Conservation (phyloP, 2,888 invertebrate species). For the Boloria selene region DNA sequence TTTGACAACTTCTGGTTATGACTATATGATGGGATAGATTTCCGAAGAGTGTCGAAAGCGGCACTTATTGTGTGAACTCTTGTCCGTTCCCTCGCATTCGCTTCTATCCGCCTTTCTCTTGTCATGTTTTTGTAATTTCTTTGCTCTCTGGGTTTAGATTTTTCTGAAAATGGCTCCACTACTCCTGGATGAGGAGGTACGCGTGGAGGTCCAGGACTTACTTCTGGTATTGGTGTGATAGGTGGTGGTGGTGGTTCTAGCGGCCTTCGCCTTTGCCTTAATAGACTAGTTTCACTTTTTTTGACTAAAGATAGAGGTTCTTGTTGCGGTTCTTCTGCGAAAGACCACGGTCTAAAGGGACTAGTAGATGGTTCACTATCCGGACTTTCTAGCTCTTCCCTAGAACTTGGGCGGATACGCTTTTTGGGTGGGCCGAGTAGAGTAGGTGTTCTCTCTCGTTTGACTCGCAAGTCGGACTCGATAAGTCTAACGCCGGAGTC, state of each 20-base stretch:
- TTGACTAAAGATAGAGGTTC: conserved; percentile 85
- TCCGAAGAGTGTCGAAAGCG: conserved; percentile 94
- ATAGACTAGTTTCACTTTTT: conserved; percentile 62
- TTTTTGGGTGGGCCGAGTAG: conserved; percentile 86
- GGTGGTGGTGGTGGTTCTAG: conserved; percentile 61
- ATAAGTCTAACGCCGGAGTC: conserved; percentile 77
- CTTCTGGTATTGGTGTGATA: conserved; percentile 52
- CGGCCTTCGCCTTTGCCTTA: conserved; percentile 65
- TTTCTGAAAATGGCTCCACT: conserved; percentile 56
- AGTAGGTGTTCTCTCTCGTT: conserved; percentile 74
- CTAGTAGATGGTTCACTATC: conserved; percentile 71
- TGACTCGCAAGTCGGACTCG: conserved; percentile 77
- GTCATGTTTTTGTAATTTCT: conserved; percentile 98
- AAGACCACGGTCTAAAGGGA: conserved; percentile 87
- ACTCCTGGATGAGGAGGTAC: conserved; percentile 82
- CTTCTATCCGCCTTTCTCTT: conserved; percentile 94
- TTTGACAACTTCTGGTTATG: conserved; percentile 97
- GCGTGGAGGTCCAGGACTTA: conserved; percentile 65
- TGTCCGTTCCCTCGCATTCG: conserved; percentile 95
- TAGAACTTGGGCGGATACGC: conserved; percentile 82
- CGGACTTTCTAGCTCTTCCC: conserved; percentile 64
- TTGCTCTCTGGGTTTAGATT: conserved; percentile 82
- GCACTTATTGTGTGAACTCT: conserved; percentile 97
- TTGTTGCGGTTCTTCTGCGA: conserved; percentile 80
- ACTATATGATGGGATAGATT: conserved; percentile 94